Conservation (phyloP, 1,140 invertebrate species). For the Forficula auricularia region DNA sequence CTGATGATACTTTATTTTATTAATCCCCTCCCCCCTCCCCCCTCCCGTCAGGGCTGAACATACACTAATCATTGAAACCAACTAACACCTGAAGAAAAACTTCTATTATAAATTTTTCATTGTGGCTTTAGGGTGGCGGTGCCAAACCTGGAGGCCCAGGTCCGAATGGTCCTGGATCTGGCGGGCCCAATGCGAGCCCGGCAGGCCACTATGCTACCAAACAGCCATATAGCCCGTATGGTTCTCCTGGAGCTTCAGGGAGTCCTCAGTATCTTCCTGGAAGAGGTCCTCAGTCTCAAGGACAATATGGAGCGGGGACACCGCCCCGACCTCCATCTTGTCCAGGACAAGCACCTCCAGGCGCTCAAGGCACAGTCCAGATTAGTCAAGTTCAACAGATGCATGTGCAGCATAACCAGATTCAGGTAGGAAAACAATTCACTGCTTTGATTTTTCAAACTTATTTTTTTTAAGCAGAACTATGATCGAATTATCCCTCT, state of each 20-base stretch:
- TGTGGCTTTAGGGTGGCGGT: no score
- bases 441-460: no score
- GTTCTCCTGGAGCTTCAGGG: constrained; percentile 40
- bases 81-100: no score
- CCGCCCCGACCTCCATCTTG: constrained; percentile 43
- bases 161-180: not conserved
- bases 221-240: constrained; percentile 28
- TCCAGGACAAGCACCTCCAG: constrained; percentile 1
- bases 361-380: constrained; percentile 33
- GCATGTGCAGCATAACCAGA: constrained; percentile 47
- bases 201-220: not conserved
- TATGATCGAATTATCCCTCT: no score
- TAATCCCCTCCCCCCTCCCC: no score
- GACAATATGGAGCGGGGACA: constrained; percentile 35
- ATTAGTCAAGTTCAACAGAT: constrained; percentile 73
- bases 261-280: constrained; percentile 42
- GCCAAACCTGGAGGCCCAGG: no score
- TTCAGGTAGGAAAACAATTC: constrained; percentile 38
- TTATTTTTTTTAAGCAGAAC: constrained; percentile 5
- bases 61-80: no score
- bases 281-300: constrained; percentile 10
- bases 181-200: not conserved
- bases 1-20: no score
- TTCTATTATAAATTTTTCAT: no score
- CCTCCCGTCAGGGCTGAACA: no score